A percentile compares a stretch with the other conserved stretches of the same genome.
phyloP scores from a whole-genome alignment of 2,888 invertebrate genomes.

The Podotricha telesiphe region DNA sequence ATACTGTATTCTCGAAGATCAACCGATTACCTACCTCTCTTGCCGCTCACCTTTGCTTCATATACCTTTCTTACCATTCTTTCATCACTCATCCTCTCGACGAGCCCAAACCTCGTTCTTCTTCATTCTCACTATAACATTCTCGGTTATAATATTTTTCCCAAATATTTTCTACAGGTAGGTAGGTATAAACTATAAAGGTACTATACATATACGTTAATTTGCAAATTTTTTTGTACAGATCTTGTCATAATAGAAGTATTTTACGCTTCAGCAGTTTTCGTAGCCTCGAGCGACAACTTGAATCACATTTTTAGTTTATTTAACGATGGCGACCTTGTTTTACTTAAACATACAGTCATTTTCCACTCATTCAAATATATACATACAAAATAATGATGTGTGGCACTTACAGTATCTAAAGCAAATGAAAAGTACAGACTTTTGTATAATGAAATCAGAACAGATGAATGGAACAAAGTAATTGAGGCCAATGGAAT shows the following conservation, averaged over 20 bases:
- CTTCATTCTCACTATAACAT: too few relatives aligned
- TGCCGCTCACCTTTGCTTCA: too few relatives aligned
- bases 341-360: constrained; percentile 18
- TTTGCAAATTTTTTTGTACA: neutral
- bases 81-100: too few relatives aligned
- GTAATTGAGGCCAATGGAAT: constrained; percentile 26
- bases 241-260: constrained; percentile 12
- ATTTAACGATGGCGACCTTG: constrained; percentile 23
- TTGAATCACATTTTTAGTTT: constrained; percentile 17
- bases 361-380: constrained; percentile 23
- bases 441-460: constrained; percentile 19
- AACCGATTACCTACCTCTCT: too few relatives aligned
- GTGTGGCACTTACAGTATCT: constrained; percentile 21
- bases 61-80: too few relatives aligned
- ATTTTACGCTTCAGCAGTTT: neutral
- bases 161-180: too few relatives aligned
- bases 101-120: too few relatives aligned
- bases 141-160: too few relatives aligned
- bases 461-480: constrained; percentile 22
- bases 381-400: constrained; percentile 21
- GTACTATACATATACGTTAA: neutral
- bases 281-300: constrained; percentile 13
- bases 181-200: too few relatives aligned
- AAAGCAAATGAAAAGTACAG: constrained; percentile 20
- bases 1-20: too few relatives aligned